Evolutionary conservation across 2,888 invertebrate genomes (phyloP), one percentile per base, ranked within the genome.

Genomic region (Plutella xylostella): DNA sequence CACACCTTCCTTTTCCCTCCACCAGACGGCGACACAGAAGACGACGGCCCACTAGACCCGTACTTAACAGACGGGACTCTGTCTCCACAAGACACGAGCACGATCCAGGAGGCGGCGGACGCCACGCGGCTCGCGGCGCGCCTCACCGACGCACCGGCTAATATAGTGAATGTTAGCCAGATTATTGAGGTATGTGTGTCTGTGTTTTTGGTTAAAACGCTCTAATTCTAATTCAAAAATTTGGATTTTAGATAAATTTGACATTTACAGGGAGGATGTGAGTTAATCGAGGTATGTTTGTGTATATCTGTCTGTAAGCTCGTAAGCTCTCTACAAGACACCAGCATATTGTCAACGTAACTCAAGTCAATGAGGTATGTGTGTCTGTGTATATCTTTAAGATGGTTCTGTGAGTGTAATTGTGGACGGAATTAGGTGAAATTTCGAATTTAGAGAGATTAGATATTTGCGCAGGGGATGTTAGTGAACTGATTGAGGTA

Each of bases 111-210:
- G 41, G 85, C 88, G 0, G 86, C 88, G 0, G 82, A 85, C 51
- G 88, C 87, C 1, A 87, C 94, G 12, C 84, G 94, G 4, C 76
- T 92, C 20, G 89, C 94, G 0, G 94, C 94, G 0, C 86, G 88
- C 54, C 91, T 96, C 54, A 93, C 95, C 0, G 96, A 96, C 70
- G 90, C 88, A 12, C 96, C 96, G 0, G 92, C 93, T 65, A 93
- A 90, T 61, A 88, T 92, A 55, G 92, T 96, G 92, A 89, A 92
- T 60, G 93, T 94, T 0, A 89, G 91, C 62, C 84, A 87, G 50
- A 93, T 96, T 60, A 77, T 95, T 28, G 85, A 91, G 75, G 92
- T 91, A 2, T 3, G 33, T 28, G 12, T 1, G 4, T 31, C 12
- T 6, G 11, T 31, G n/a, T 25, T 7, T 11, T 7, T 25, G 25